Evolutionary conservation across 2,888 invertebrate genomes (phyloP), one percentile per base, ranked within the genome.

Genomic region (Xanthorhoe designata): DNA sequence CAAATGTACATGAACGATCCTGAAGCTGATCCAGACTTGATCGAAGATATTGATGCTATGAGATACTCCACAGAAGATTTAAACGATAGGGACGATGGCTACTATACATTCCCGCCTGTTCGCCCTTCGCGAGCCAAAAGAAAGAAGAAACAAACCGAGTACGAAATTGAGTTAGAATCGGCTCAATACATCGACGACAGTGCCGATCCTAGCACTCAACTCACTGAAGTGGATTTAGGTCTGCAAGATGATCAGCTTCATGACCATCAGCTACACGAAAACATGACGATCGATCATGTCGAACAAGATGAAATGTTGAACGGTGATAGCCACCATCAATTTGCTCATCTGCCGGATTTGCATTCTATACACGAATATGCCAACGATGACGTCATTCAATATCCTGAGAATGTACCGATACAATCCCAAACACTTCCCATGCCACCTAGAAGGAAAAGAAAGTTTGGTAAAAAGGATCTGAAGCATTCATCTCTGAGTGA

Each of bases 41-140:
- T 86, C 58, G 90, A 90, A 66, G 87, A 89, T 29, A 88, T 85
- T 74, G 88, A 90, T 71, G 78, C 73, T 50, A 81, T 86, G 61
- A 81, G 81, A 63, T 91, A 90, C 81, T 91, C 92, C 59, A 85
- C 81, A 50, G 92, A 94, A 76, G 91, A 91, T 76, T 73, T 92
- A 60, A 91, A 92, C 73, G 94, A 93, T 47, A 89, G 85, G 80
- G 94, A 94, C 77, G 94, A 94, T 72, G 94, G 91, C 68, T 94
- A 94, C 78, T 94, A 94, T 75, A 94, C 94, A 79, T 94, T 93
- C 82, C 92, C 92, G 54, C 95, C 95, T 7, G 91, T 94, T 13
- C 87, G 95, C 71, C 95, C 95, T 18, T 94, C 94, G 61, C 86
- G 95, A 73, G 92, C 92, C 45, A 95, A 94, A 75, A 92, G 94